phyloP scores from a whole-genome alignment of 2,797 vertebrate genomes.

The Eleutherodactylus coqui region DNA sequence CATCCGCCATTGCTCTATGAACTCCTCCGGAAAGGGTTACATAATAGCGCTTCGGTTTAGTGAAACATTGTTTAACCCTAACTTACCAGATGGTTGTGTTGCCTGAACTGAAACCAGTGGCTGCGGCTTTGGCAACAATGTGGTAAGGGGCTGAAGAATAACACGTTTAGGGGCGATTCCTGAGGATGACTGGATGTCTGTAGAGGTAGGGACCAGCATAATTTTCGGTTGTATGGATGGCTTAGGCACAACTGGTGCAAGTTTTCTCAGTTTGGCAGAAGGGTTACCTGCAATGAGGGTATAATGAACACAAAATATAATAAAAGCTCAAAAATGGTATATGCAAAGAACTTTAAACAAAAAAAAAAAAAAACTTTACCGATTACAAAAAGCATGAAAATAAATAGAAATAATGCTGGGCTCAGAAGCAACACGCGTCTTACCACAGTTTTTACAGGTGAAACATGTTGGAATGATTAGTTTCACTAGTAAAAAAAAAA shows the following conservation, averaged over 20 bases:
- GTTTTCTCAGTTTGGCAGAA: slow-evolving; percentile 75
- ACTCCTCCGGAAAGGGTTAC: too few relatives aligned
- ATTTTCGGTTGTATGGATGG: slow-evolving; percentile 90
- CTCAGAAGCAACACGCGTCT: too few relatives aligned
- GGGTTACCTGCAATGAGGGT: slow-evolving; percentile 73
- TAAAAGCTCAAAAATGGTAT: neutral
- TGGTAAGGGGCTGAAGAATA: slow-evolving; percentile 89
- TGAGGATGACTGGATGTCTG: slow-evolving; percentile 76
- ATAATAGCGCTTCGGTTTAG: too few relatives aligned
- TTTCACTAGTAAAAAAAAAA: too few relatives aligned
- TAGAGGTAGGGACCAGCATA: slow-evolving; percentile 82
- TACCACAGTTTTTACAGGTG: too few relatives aligned
- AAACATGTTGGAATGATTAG: too few relatives aligned
- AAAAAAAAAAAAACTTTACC: neutral
- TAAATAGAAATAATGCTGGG: too few relatives aligned
- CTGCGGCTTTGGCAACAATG: slow-evolving; percentile 82
- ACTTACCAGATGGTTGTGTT: slow-evolving; percentile 83
- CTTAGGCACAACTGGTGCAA: slow-evolving; percentile 79
- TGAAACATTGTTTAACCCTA: too few relatives aligned
- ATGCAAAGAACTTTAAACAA: neutral
- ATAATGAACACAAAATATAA: neutral
- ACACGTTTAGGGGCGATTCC: slow-evolving; percentile 87
- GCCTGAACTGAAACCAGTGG: slow-evolving; percentile 84
- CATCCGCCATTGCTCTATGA: too few relatives aligned
- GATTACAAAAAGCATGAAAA: neutral